Conservation (phyloP, 2,888 invertebrate species). For the Brachyopa scutellaris region DNA sequence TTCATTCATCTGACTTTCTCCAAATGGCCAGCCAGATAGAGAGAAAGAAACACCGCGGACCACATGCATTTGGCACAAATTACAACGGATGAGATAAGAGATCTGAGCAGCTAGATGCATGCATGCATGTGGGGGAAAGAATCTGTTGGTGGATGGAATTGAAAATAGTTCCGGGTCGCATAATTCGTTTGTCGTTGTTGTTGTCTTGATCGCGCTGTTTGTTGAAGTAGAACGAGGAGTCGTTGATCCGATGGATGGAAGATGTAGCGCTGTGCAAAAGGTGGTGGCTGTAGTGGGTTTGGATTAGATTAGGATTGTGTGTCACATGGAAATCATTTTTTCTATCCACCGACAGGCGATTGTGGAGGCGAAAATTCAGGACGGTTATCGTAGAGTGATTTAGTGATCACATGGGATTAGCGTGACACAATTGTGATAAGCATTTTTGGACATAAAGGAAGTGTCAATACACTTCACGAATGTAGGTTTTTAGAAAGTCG, state of each 20-base stretch:
- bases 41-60: constrained; percentile 27
- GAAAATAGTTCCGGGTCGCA: constrained; percentile 55
- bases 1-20: constrained; percentile 54
- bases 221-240: constrained; percentile 2
- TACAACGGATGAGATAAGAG: constrained; percentile 57
- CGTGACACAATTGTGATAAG: constrained; percentile 32
- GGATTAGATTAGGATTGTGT: constrained; percentile 21
- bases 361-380: constrained; percentile 18
- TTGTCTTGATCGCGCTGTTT: neutral
- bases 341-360: constrained; percentile 2
- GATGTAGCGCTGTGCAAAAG: neutral
- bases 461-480: neutral
- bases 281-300: neutral
- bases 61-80: constrained; percentile 59
- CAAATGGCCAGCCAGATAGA: constrained; percentile 27
- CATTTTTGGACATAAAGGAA: constrained; percentile 7
- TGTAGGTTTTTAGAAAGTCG: neutral
- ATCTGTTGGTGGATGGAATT: constrained; percentile 33
- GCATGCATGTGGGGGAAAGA: constrained; percentile 37
- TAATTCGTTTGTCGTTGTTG: constrained; percentile 42
- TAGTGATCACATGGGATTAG: neutral
- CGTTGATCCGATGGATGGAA: constrained; percentile 13
- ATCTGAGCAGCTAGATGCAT: constrained; percentile 53
- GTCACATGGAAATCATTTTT: constrained; percentile 33
- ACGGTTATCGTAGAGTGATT: constrained; percentile 17